Conservation (phyloP, 2,113 vertebrate species). For the Ginglymostoma cirratum region DNA sequence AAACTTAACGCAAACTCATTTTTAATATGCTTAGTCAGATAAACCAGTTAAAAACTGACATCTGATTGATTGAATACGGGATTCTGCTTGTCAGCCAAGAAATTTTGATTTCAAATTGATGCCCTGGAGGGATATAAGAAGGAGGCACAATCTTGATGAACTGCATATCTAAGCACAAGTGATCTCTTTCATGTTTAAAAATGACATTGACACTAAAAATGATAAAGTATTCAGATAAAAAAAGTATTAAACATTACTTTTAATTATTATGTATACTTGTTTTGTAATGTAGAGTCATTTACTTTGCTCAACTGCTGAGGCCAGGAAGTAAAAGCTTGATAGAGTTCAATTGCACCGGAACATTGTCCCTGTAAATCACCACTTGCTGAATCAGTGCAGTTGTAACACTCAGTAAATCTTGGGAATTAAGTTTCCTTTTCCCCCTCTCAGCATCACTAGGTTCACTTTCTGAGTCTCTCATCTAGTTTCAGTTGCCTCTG, state of each 20-base stretch:
- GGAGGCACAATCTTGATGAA: background rate
- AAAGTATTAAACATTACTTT: background rate
- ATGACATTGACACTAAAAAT: conserved; percentile 5
- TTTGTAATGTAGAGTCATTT: background rate
- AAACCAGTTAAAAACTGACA: conserved; percentile 12
- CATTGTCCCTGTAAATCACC: background rate
- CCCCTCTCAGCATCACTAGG: background rate
- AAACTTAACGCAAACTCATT: background rate
- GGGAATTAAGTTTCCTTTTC: background rate
- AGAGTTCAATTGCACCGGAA: background rate
- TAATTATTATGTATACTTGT: background rate
- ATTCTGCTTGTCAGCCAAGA: conserved; percentile 24
- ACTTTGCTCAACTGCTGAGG: background rate
- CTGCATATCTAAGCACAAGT: background rate
- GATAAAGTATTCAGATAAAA: background rate
- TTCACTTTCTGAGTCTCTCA: background rate
- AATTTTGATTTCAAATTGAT: conserved; percentile 30
- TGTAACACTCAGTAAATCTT: background rate
- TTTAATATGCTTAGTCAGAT: background rate
- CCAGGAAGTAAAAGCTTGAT: background rate
- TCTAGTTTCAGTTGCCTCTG: background rate
- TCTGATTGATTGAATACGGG: conserved; percentile 15
- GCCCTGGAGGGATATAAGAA: background rate
- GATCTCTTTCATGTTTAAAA: background rate
- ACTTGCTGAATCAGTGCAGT: conserved; percentile 1